phyloP scores from a whole-genome alignment of 2,113 vertebrate genomes.

The Lycaon pictus region DNA sequence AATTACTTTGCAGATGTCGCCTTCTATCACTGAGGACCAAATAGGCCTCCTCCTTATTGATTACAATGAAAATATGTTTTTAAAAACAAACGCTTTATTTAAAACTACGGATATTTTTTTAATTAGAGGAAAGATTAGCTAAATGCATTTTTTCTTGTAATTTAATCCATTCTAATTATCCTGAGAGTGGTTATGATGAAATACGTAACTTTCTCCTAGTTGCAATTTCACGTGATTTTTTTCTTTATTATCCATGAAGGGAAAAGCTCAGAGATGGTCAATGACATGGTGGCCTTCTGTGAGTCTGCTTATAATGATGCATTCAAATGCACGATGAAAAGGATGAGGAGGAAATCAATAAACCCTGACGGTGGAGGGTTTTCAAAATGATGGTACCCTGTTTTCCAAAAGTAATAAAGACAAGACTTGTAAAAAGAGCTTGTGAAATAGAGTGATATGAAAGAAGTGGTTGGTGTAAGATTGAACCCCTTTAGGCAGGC shows the following conservation, averaged over 20 bases:
- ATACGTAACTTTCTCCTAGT: slow-evolving; percentile 50
- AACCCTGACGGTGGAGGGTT: neutral
- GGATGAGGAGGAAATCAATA: slow-evolving; percentile 27
- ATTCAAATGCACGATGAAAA: neutral
- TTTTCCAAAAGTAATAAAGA: slow-evolving; percentile 59
- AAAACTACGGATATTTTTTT: slow-evolving; percentile 74
- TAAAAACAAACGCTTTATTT: slow-evolving; percentile 71
- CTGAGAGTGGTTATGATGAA: slow-evolving; percentile 73
- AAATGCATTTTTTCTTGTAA: slow-evolving; percentile 71
- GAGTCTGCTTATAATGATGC: slow-evolving; percentile 1
- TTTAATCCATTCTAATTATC: slow-evolving; percentile 77
- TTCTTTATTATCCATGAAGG: slow-evolving; percentile 58
- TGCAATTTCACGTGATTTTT: slow-evolving; percentile 58
- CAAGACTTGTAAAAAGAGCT: slow-evolving; percentile 50
- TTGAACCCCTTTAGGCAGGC: slow-evolving; percentile 24
- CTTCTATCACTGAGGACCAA: slow-evolving; percentile 3
- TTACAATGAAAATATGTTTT: slow-evolving; percentile 66
- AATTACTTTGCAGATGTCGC: slow-evolving; percentile 33
- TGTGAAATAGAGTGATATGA: neutral
- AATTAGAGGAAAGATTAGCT: slow-evolving; percentile 78
- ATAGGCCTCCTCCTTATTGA: neutral
- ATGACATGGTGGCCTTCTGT: neutral
- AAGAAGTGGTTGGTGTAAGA: slow-evolving; percentile 21
- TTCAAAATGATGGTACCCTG: slow-evolving; percentile 53
- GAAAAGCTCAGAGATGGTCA: neutral